phyloP scores from a whole-genome alignment of 1,140 invertebrate genomes.

The Bombus ignitus region DNA sequence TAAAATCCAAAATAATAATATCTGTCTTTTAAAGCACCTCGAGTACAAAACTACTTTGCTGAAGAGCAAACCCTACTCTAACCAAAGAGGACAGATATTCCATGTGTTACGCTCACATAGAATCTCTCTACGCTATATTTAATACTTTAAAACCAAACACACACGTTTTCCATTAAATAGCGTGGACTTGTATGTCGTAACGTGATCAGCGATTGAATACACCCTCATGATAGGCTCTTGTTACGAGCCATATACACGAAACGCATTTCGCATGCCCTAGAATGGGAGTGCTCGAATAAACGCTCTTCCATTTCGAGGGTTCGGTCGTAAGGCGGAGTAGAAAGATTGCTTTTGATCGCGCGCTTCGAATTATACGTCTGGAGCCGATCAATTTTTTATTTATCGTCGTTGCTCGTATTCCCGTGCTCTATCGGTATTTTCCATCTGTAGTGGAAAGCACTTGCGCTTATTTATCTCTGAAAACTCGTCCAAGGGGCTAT shows the following conservation, averaged over 20 bases:
- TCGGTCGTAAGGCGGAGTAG: not conserved
- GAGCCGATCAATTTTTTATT: slow-evolving; percentile 20
- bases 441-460: slow-evolving; percentile 4
- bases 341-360: not conserved
- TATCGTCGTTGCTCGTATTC: slow-evolving; percentile 36
- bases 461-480: slow-evolving; percentile 31
- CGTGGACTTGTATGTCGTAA: slow-evolving; percentile 10
- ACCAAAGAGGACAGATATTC: not conserved
- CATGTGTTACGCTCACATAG: not conserved
- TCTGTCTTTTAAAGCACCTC: not conserved
- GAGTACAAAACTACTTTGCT: not conserved
- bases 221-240: not conserved
- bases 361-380: not conserved
- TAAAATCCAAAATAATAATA: not conserved
- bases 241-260: not conserved
- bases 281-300: slow-evolving; percentile 19
- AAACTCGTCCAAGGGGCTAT: not conserved
- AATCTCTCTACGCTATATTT: not conserved
- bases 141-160: not conserved
- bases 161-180: slow-evolving; percentile 1
- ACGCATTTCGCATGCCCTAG: not conserved
- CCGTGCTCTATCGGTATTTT: slow-evolving; percentile 32
- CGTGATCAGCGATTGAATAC: not conserved
- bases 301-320: slow-evolving; percentile 8
- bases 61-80: not conserved